Base-by-base conservation (phyloP, 30 jellyfish, hydroid and myxozoan genomes). In the Aurelia aurita region DNA sequence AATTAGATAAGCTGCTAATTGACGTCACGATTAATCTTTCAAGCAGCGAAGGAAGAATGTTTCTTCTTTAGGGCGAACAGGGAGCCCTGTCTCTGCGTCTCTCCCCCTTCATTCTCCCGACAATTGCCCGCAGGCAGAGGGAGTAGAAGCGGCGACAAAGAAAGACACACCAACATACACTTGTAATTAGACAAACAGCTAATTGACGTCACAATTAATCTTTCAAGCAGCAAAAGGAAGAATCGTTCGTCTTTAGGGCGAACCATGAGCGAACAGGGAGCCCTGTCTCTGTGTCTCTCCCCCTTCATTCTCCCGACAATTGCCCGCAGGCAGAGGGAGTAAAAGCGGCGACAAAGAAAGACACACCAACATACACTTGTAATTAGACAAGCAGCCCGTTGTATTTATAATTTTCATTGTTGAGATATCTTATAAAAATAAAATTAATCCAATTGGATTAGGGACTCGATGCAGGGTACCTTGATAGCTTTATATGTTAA, bases 401-500 rank as follows among this genome's bases (percentile, higher is more conserved):
- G 93, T 69, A 69, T 69, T 22, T 21, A 25, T 83, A 60, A 83
- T 83, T 70, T 58, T 28, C 87, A 21, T 69, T 83, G 45, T 83
- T 46, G 63, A 16, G 18, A 44, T 58, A 71, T 64, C 87, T 83
- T 83, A 68, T 83, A 82, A 70, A 83, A 71, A 69, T 60, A 43
- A 72, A 43, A 23, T 83, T 69, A 71, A 83, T 83, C 93, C 87
- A 72, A 83, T 83, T 83, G 86, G 93, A 58, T 70, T 67, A 61
- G 58, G 61, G 10, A 47, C 63, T 15, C 87, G 85, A 83, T 39
- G 86, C 93, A 63, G 87, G 81, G 81, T 35, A 23, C 67, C 67
- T 45, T 44, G 69, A 19, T 64, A 78, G 76, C 72, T 59, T 68
- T 26, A 63, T 59, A 59, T 46, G 72, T 53, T 25, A 26, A 60